Evolutionary conservation across 2,797 vertebrate species (phyloP).

Genomic region (Sciurus carolinensis): DNA sequence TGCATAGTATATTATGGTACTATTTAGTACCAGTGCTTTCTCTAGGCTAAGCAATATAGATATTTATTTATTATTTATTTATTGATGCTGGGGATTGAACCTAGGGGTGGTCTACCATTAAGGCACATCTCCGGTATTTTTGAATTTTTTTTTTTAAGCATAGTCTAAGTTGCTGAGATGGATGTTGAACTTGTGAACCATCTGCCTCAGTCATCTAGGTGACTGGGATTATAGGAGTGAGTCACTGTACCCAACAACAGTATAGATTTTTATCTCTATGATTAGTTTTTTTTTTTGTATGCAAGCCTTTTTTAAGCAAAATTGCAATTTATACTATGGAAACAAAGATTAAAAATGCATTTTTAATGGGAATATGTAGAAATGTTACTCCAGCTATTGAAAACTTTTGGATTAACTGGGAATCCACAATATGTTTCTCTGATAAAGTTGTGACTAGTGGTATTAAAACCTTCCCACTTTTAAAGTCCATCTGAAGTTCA

Average conservation of each 20-base stretch:
- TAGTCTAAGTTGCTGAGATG: no score
- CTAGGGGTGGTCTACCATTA: no score
- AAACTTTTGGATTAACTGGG: background rate
- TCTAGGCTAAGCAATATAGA: background rate
- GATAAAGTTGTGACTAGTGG: background rate
- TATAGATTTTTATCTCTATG: background rate
- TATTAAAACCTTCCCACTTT: background rate
- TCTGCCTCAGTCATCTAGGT: no score
- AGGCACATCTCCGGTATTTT: no score
- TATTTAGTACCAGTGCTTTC: background rate
- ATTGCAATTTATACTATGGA: background rate
- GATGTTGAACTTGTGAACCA: no score
- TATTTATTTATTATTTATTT: no score
- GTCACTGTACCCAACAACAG: background rate
- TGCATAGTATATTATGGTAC: background rate
- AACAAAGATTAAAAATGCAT: background rate
- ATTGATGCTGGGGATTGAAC: no score
- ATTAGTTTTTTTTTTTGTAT: background rate
- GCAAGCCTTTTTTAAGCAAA: background rate
- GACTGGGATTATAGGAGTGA: no score
- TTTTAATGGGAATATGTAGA: constrained; percentile 14
- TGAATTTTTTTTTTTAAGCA: no score
- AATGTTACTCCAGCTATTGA: background rate
- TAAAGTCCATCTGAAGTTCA: constrained; percentile 16
- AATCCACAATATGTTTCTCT: background rate